Percentiles rank a stretch among this genome's conserved stretches.
Conservation (phyloP, 2,888 invertebrate species). For the Hirtodrosophila histrioides region DNA sequence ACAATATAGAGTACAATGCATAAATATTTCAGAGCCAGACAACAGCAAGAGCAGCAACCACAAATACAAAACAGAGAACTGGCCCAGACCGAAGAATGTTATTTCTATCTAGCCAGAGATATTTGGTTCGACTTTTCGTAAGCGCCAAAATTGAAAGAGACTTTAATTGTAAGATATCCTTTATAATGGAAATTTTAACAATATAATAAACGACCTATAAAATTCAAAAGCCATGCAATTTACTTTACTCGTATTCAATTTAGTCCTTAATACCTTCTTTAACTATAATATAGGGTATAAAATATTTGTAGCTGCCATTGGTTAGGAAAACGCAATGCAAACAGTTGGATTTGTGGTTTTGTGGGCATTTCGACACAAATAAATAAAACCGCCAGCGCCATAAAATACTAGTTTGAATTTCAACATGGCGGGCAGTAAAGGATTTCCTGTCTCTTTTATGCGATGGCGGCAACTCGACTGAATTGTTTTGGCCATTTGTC, state of each 20-base stretch:
- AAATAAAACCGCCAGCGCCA: neutral
- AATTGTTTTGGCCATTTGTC: conserved; percentile 47
- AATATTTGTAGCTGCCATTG: neutral
- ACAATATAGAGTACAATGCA: conserved; percentile 23
- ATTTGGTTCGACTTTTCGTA: neutral
- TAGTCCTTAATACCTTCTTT: neutral
- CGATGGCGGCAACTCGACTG: neutral
- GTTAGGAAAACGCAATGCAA: conserved; percentile 4
- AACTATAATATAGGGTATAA: conserved; percentile 8
- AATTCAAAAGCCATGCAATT: no score
- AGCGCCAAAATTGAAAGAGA: no score
- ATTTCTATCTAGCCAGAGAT: neutral
- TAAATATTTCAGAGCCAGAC: conserved; percentile 25
- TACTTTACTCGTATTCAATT: no score
- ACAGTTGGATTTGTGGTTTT: conserved; percentile 34
- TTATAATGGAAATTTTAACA: neutral
- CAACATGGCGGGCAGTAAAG: no score
- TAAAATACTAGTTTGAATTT: neutral
- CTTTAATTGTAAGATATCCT: no score
- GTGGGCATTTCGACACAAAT: neutral
- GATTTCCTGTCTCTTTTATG: neutral
- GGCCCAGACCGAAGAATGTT: conserved; percentile 7
- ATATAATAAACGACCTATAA: no score
- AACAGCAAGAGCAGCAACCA: conserved; percentile 15
- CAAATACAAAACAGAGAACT: conserved; percentile 10